A percentile compares a stretch with the other conserved stretches of the same genome.
Evolutionary conservation across 2,797 vertebrate species (phyloP).

Genomic region (Chaenodraco wilsoni): DNA sequence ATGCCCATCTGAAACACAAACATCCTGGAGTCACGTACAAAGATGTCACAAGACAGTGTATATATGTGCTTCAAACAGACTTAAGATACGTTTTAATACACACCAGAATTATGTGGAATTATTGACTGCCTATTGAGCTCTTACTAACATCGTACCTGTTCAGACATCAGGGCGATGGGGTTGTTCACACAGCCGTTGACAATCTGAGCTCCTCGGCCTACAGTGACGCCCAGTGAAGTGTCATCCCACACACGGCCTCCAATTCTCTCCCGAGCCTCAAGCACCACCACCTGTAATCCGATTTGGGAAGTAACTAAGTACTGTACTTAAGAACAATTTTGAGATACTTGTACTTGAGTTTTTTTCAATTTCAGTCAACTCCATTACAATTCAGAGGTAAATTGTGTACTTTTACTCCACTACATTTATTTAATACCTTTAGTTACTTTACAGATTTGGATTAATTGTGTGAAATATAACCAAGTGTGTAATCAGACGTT

Average conservation of each 20-base stretch:
- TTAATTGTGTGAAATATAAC: accelerated
- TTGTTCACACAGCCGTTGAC: constrained; percentile 98
- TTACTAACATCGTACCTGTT: constrained; percentile 87
- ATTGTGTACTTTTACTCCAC: no score
- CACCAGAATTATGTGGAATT: not conserved
- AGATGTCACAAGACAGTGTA: not conserved
- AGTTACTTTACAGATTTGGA: no score
- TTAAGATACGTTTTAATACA: not conserved
- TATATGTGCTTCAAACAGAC: not conserved
- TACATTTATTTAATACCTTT: no score
- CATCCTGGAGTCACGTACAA: not conserved
- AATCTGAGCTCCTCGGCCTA: constrained; percentile 94
- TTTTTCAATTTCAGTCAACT: no score
- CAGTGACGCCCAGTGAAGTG: constrained; percentile 87
- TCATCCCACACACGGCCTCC: constrained; percentile 97
- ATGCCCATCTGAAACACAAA: constrained; percentile 87
- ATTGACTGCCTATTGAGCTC: not conserved
- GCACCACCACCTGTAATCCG: constrained; percentile 87
- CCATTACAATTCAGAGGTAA: no score
- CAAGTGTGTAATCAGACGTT: no score
- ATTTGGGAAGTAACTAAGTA: no score
- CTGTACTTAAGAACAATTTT: no score
- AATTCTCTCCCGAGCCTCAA: constrained; percentile 94
- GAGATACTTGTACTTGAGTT: no score
- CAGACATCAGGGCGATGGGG: constrained; percentile 96